A percentile compares a stretch with the other conserved stretches of the same genome.
Evolutionary conservation across 2,797 vertebrate genomes (phyloP).

Genomic region (Coccyzus lansbergi): DNA sequence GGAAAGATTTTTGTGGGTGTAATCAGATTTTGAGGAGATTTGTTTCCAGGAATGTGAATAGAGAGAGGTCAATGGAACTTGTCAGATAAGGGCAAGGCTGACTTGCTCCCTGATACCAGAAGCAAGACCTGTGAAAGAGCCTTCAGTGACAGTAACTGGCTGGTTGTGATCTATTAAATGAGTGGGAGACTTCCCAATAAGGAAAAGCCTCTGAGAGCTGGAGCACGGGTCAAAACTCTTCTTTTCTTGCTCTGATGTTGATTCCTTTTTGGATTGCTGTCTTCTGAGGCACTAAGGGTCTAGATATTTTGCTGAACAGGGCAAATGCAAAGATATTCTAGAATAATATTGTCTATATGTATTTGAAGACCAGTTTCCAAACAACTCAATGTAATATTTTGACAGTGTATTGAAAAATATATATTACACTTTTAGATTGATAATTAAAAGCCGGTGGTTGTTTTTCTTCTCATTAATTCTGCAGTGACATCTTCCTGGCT

Average conservation of each 20-base stretch:
- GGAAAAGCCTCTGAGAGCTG: background rate
- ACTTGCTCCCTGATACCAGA: background rate
- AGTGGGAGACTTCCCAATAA: background rate
- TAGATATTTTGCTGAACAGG: background rate
- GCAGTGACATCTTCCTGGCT: background rate
- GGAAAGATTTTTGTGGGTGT: background rate
- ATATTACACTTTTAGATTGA: background rate
- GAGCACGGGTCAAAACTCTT: background rate
- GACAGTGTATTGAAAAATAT: background rate
- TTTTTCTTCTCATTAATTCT: background rate
- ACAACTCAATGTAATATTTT: background rate
- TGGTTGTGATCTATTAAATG: background rate
- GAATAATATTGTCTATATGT: background rate
- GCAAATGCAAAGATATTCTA: background rate
- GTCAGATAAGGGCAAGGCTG: background rate
- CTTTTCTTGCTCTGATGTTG: background rate
- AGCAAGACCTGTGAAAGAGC: background rate
- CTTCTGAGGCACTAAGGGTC: background rate
- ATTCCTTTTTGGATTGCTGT: background rate
- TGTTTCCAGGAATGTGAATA: background rate
- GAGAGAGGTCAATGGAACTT: background rate
- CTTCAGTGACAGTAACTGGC: background rate
- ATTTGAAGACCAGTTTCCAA: background rate
- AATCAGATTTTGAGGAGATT: background rate
- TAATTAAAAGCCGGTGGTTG: background rate